Percentiles rank a stretch among this genome's conserved stretches.
Evolutionary conservation across 2,113 vertebrate species (phyloP).

Genomic region (Phodopus roborovskii): DNA sequence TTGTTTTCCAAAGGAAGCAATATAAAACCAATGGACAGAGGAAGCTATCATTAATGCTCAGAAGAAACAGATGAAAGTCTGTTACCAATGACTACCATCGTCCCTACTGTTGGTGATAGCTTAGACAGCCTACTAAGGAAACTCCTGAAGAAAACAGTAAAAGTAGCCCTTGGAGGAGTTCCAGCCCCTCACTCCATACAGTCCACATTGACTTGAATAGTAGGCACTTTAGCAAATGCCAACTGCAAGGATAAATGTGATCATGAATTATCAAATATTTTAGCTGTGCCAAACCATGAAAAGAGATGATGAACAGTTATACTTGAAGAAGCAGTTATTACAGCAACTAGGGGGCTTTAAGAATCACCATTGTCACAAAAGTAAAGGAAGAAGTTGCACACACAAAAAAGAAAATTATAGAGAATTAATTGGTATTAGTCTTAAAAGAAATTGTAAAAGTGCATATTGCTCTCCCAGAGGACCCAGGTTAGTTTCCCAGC

Average conservation of each 20-base stretch:
- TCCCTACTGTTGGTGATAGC: neutral
- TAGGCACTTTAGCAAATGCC: neutral
- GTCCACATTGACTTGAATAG: neutral
- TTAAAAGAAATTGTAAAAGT: neutral
- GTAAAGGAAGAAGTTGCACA: neutral
- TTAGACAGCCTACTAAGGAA: neutral
- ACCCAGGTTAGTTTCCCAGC: neutral
- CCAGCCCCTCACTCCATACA: neutral
- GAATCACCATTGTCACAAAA: neutral
- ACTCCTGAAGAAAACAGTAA: neutral
- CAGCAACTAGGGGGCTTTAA: neutral
- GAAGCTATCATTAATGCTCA: neutral
- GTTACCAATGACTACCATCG: neutral
- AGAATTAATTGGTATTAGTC: neutral
- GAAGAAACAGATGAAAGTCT: neutral
- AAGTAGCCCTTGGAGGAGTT: neutral
- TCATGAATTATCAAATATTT: neutral
- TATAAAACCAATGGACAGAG: neutral
- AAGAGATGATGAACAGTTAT: neutral
- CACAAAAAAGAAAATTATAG: conserved; percentile 40
- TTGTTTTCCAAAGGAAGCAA: neutral
- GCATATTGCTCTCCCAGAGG: neutral
- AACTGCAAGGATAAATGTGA: neutral
- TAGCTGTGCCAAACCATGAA: neutral
- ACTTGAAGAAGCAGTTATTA: neutral